These are phyloP conservation scores for Siphonodentalium dalli DNA, from an alignment of 2,888 invertebrate genomes.

Conservation along the genomic window DNA sequence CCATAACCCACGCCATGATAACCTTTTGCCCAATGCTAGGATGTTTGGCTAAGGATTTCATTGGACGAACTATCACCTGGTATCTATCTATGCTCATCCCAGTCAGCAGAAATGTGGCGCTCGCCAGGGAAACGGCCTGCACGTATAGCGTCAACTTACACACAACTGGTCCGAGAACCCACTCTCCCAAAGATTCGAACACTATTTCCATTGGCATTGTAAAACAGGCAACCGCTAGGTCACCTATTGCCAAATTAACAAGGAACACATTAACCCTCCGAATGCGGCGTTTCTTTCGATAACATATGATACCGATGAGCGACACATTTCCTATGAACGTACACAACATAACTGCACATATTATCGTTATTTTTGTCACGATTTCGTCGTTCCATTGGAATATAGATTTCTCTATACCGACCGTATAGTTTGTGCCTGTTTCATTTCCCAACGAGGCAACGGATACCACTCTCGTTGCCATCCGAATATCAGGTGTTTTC, in stretches of 20 bases:
- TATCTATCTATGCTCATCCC: slow-evolving; percentile 66
- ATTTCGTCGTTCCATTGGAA: slow-evolving; percentile 36
- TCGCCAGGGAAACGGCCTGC: slow-evolving; percentile 64
- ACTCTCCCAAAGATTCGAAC: slow-evolving; percentile 65
- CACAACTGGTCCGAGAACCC: slow-evolving; percentile 64
- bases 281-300: slow-evolving; percentile 49
- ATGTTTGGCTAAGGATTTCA: slow-evolving; percentile 54
- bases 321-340: slow-evolving; percentile 64
- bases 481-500: no score
- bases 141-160: slow-evolving; percentile 65
- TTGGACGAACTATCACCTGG: slow-evolving; percentile 63
- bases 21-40: slow-evolving; percentile 60
- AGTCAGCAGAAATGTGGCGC: slow-evolving; percentile 64
- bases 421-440: no score
- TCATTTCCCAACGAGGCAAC: no score
- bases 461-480: no score
- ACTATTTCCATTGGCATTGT: slow-evolving; percentile 66
- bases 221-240: slow-evolving; percentile 64
- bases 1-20: slow-evolving; percentile 62
- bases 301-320: slow-evolving; percentile 58
- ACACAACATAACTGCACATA: slow-evolving; percentile 56
- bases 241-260: slow-evolving; percentile 65
- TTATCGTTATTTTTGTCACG: slow-evolving; percentile 32
- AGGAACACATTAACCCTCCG: slow-evolving; percentile 66
- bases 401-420: no score